Conservation (phyloP, 2,113 vertebrate species). For the Crocuta crocuta region DNA sequence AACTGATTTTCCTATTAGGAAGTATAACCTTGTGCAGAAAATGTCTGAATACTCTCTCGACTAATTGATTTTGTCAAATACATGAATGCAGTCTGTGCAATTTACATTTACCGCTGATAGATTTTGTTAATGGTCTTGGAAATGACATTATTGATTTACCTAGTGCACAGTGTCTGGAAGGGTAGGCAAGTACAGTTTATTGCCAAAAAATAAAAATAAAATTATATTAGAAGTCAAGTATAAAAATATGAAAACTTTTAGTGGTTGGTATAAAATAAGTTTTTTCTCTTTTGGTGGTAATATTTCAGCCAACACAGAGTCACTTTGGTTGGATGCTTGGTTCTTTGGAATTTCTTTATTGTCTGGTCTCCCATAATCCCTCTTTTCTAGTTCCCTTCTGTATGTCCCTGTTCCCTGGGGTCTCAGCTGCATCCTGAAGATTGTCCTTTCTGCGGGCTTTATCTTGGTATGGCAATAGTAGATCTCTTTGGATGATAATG, state of each 20-base stretch:
- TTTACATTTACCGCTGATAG: not conserved
- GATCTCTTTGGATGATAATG: not conserved
- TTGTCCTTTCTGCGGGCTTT: not conserved
- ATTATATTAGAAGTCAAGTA: not conserved
- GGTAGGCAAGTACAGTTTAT: not conserved
- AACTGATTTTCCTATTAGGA: not conserved
- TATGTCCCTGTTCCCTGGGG: not conserved
- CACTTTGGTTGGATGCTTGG: not conserved
- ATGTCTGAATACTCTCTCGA: not conserved
- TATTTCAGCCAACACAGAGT: not conserved
- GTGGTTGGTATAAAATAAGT: not conserved
- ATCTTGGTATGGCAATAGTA: not conserved
- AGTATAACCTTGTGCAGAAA: not conserved
- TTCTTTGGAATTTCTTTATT: not conserved
- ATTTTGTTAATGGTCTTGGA: not conserved
- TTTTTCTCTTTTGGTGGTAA: not conserved
- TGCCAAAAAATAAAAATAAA: not conserved
- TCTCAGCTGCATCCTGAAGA: not conserved
- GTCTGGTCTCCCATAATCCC: not conserved
- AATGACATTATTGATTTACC: slow-evolving; percentile 31
- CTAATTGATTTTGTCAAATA: slow-evolving; percentile 57
- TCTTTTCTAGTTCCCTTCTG: not conserved
- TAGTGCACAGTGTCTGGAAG: not conserved
- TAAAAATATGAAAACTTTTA: not conserved
- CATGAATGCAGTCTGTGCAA: slow-evolving; percentile 2